Percentiles rank a stretch among this genome's conserved stretches.
phyloP scores from a whole-genome alignment of 2,113 vertebrate species.

The Solea solea region DNA sequence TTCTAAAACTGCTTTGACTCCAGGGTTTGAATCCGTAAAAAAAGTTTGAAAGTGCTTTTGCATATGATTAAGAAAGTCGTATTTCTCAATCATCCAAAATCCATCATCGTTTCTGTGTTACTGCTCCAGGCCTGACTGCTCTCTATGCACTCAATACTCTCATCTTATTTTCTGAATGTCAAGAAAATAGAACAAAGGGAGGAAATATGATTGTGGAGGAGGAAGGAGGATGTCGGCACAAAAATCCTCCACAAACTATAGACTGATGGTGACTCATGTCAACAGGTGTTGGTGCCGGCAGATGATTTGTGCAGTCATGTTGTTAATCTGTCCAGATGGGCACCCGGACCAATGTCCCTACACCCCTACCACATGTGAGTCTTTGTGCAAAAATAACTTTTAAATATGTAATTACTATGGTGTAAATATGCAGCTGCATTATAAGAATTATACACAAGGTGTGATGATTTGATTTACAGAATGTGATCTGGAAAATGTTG shows the following conservation, averaged over 20 bases:
- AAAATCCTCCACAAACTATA: constrained; percentile 25
- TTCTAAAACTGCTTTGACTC: constrained; percentile 10
- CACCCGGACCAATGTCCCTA: neutral
- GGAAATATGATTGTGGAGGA: constrained; percentile 26
- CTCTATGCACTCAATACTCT: constrained; percentile 79
- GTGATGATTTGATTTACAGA: constrained; percentile 55
- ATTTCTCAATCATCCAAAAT: constrained; percentile 45
- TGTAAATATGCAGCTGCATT: constrained; percentile 73
- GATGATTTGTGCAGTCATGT: constrained; percentile 47
- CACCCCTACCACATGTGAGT: constrained; percentile 9
- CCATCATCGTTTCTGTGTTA: constrained; percentile 41
- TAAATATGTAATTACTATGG: constrained; percentile 60
- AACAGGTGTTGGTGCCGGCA: constrained; percentile 11
- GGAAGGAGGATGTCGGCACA: constrained; percentile 32
- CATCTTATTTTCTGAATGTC: constrained; percentile 87
- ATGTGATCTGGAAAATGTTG: constrained; percentile 42
- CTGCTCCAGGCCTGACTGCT: constrained; percentile 67
- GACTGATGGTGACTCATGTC: constrained; percentile 37
- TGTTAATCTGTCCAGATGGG: constrained; percentile 30
- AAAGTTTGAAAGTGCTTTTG: constrained; percentile 36
- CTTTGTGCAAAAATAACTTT: constrained; percentile 51
- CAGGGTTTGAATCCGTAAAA: constrained; percentile 24
- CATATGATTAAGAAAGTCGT: constrained; percentile 33
- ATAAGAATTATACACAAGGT: constrained; percentile 47
- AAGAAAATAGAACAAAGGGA: constrained; percentile 72